Percentiles rank a stretch among this genome's conserved stretches.
These are phyloP conservation scores for Abramis brama DNA, from an alignment of 2,113 vertebrate genomes.

Conservation along the genomic window DNA sequence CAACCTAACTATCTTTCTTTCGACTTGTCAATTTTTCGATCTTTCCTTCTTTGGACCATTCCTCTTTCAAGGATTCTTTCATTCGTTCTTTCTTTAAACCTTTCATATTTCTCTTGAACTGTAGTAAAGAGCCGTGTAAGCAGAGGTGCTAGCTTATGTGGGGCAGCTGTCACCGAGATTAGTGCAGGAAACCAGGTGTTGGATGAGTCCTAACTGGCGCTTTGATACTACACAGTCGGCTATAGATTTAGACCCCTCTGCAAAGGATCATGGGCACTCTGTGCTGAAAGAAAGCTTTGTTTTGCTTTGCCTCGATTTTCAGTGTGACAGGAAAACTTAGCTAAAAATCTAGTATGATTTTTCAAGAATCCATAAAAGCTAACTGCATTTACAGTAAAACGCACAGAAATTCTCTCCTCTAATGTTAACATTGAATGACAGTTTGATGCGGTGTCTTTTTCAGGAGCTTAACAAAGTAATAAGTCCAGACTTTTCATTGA, in stretches of 20 bases:
- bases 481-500: slow-evolving; percentile 11
- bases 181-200: slow-evolving; percentile 45
- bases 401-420: not conserved
- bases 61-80: not conserved
- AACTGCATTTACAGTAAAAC: not conserved
- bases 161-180: slow-evolving; percentile 49
- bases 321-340: not conserved
- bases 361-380: not conserved
- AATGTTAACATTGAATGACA: not conserved
- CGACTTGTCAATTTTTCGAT: not conserved
- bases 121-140: slow-evolving; percentile 30
- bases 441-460: not conserved
- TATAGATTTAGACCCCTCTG: slow-evolving; percentile 30
- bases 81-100: not conserved
- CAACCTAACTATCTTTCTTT: not conserved
- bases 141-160: slow-evolving; percentile 28
- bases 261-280: slow-evolving; percentile 25
- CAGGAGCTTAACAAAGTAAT: not conserved
- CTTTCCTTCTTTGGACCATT: not conserved
- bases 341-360: not conserved
- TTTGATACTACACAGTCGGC: slow-evolving; percentile 27
- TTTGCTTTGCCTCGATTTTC: not conserved
- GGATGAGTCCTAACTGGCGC: slow-evolving; percentile 35
- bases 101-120: slow-evolving; percentile 3
- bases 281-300: slow-evolving; percentile 23